A percentile compares a stretch with the other conserved stretches of the same genome.
These are phyloP conservation scores for Litoditis marina DNA, from an alignment of 2,888 invertebrate genomes.

Conservation along the genomic window DNA sequence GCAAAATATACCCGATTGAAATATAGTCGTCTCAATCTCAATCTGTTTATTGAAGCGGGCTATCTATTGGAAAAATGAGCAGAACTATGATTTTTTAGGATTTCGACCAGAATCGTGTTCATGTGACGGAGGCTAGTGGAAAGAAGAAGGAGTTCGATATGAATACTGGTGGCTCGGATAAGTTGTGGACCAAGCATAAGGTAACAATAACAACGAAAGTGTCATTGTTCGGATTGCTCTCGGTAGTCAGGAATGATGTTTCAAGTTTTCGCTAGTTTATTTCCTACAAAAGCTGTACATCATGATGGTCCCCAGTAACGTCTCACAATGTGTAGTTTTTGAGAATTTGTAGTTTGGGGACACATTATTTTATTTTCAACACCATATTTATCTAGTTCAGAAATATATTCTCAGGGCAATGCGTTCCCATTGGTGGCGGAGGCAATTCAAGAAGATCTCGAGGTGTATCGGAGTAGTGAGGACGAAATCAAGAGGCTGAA, in stretches of 20 bases:
- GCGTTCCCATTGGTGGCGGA: constrained; percentile 80
- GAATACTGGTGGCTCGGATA: constrained; percentile 71
- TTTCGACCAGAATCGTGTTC: constrained; percentile 80
- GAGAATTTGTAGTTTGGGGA: neutral
- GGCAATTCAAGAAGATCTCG: constrained; percentile 95
- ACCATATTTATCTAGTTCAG: too few species aligned
- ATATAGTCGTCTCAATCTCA: too few species aligned
- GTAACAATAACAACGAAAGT: too few species aligned
- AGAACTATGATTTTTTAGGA: constrained; percentile 68
- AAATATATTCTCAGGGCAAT: constrained; percentile 55
- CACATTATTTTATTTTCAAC: neutral
- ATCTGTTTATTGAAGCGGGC: too few species aligned
- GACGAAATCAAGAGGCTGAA: constrained; percentile 94
- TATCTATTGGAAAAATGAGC: neutral
- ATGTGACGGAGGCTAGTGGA: constrained; percentile 70
- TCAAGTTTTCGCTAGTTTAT: too few species aligned
- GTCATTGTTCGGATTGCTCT: too few species aligned
- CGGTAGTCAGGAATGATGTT: too few species aligned
- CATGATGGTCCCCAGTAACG: too few species aligned
- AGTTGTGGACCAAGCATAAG: constrained; percentile 88
- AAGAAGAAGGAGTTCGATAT: constrained; percentile 87
- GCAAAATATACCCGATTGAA: too few species aligned
- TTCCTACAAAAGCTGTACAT: too few species aligned
- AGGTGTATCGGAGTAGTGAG: constrained; percentile 86
- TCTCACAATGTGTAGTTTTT: too few species aligned